These are phyloP conservation scores for Columba guinea DNA, from an alignment of 2,797 vertebrate genomes.

Conservation along the genomic window DNA sequence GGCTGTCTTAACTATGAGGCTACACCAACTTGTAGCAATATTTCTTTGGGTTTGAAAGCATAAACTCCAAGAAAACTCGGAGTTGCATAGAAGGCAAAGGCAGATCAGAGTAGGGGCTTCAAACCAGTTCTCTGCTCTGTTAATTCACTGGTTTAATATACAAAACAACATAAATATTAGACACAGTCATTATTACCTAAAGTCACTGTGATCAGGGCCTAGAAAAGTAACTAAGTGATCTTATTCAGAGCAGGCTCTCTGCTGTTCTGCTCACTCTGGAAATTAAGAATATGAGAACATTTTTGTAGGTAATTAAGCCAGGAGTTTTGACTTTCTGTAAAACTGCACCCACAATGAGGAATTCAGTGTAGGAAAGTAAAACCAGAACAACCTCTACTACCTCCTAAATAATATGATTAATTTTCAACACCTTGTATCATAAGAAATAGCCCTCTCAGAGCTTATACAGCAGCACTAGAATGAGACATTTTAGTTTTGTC, in stretches of 20 bases:
- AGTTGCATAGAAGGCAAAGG: neutral
- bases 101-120: neutral
- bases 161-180: neutral
- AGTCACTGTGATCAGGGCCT: rapidly evolving
- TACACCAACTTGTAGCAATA: neutral
- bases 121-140: neutral
- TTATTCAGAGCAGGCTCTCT: neutral
- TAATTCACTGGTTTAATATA: neutral
- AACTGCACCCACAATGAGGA: neutral
- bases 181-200: neutral
- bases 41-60: neutral
- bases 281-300: neutral
- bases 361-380: neutral
- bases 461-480: neutral
- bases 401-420: neutral
- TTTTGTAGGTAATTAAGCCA: neutral
- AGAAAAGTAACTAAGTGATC: neutral
- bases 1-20: neutral
- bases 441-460: neutral
- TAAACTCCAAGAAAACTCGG: neutral
- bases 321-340: neutral
- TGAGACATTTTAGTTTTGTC: neutral
- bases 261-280: neutral
- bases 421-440: neutral
- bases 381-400: neutral